Conservation (phyloP, 2,888 invertebrate species). For the Dusona sp. region DNA sequence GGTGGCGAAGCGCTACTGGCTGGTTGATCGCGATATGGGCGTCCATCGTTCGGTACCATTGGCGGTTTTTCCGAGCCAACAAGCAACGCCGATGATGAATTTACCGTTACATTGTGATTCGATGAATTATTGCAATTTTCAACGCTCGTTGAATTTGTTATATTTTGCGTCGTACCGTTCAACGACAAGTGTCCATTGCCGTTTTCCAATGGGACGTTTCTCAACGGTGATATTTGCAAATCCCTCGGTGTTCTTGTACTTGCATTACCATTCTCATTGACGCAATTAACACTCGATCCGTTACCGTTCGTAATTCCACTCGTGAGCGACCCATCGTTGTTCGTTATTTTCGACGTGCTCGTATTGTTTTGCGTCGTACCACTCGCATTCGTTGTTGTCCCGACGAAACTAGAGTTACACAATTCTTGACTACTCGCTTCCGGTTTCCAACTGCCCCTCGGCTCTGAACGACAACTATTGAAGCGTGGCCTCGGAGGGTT, state of each 20-base stretch:
- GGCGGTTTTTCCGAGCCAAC: conserved; percentile 79
- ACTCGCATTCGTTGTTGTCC: conserved; percentile 6
- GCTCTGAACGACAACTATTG: conserved; percentile 86
- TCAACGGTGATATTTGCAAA: conserved; percentile 72
- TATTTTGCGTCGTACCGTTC: conserved; percentile 64
- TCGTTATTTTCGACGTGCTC: conserved; percentile 81
- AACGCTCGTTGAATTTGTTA: conserved; percentile 30
- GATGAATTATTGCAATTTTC: conserved; percentile 30
- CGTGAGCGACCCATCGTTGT: conserved; percentile 77
- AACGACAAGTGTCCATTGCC: conserved; percentile 66
- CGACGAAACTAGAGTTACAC: conserved; percentile 51
- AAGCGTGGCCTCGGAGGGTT: conserved; percentile 86
- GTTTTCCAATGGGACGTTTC: conserved; percentile 76
- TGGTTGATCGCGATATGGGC: conserved; percentile 88
- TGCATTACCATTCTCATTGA: conserved; percentile 69
- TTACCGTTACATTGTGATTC: conserved; percentile 1
- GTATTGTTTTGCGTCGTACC: conserved; percentile 80
- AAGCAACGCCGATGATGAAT: conserved; percentile 67
- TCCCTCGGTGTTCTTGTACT: conserved; percentile 60
- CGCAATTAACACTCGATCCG: conserved; percentile 64
- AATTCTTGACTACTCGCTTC: conserved; percentile 56
- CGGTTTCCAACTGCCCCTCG: conserved; percentile 72
- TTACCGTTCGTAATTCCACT: conserved; percentile 73
- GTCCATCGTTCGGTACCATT: conserved; percentile 76
- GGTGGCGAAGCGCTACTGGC: conserved; percentile 93